A percentile compares a stretch with the other conserved stretches of the same genome.
phyloP scores from a whole-genome alignment of 2,888 invertebrate genomes.

The Acrobasis consociella region DNA sequence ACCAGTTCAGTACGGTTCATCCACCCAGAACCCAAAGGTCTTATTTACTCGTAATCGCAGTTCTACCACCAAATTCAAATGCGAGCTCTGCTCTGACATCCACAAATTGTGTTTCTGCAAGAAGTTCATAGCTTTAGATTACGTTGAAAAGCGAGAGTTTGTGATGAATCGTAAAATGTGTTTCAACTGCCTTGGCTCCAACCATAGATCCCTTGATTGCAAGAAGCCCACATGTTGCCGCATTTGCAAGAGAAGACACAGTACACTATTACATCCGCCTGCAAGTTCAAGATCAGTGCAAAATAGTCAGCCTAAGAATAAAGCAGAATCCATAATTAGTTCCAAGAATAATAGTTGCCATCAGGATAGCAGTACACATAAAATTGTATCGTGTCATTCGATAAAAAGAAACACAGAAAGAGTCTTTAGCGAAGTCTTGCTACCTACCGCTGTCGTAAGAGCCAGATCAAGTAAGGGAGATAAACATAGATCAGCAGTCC shows the following conservation, averaged over 20 bases:
- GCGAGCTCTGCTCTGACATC: constrained; percentile 1
- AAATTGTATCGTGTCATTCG: background rate
- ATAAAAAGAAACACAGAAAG: background rate
- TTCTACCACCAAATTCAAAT: background rate
- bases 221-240: background rate
- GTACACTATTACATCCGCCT: constrained; percentile 21
- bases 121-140: background rate
- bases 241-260: constrained; percentile 2
- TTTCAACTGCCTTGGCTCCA: background rate
- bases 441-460: constrained; percentile 24
- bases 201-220: background rate
- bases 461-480: constrained; percentile 27
- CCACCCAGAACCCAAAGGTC: background rate
- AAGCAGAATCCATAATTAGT: background rate
- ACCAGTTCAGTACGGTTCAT: no score
- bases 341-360: no score
- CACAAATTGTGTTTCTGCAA: constrained; percentile 17
- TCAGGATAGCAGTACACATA: no score
- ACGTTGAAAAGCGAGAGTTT: background rate
- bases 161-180: background rate
- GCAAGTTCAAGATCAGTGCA: no score
- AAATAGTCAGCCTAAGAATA: background rate
- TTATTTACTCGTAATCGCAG: background rate
- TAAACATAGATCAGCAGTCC: no score
- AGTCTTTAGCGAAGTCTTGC: constrained; percentile 6